Evolutionary conservation across 1,140 invertebrate species (phyloP), one percentile per base, ranked within the genome.

Genomic region (Teleogryllus occipitalis): DNA sequence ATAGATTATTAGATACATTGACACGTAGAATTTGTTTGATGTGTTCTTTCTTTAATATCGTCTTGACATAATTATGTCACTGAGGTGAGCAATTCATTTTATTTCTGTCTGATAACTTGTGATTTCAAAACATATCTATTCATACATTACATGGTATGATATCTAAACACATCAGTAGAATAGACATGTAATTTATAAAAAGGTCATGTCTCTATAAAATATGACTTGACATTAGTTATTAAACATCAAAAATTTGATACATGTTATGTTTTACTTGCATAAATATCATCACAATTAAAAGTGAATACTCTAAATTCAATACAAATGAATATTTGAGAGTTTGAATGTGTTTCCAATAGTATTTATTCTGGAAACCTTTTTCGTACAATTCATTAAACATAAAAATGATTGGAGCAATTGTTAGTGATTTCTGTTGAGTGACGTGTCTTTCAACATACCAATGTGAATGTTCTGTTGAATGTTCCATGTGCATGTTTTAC

Each of bases 121-220:
- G 54, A 65, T 65, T 65, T 65, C 10, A 65, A 65, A 65, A 65
- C 54, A 65, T 65, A 65, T 65, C 54, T 65, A 65, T 65, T 65
- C 54, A 65, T 65, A 65, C 27, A 39, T 39, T 39, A 39, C 27
- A 39, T 65, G 18, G 54, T 65, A 18, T 65, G 54, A 65, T 65
- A 65, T 65, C 54, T 65, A 65, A 65, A 65, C 54, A 65, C 54
- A 65, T 65, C 54, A 65, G 54, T 65, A 65, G 54, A 65, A 65
- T 65, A 65, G 54, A 65, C 54, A 65, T 65, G 54, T 65, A 65
- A 65, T 18, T 65, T 65, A 65, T 65, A 65, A 65, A 65, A 18
- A 3, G 54, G 54, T 14, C 18, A 3, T 65, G 18, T 65, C 10
- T 65, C 54, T 65, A 65, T 65, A 65, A 65, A 65, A 65, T 65